phyloP scores from a whole-genome alignment of 2,797 vertebrate genomes.

The Oryzias sinensis region DNA sequence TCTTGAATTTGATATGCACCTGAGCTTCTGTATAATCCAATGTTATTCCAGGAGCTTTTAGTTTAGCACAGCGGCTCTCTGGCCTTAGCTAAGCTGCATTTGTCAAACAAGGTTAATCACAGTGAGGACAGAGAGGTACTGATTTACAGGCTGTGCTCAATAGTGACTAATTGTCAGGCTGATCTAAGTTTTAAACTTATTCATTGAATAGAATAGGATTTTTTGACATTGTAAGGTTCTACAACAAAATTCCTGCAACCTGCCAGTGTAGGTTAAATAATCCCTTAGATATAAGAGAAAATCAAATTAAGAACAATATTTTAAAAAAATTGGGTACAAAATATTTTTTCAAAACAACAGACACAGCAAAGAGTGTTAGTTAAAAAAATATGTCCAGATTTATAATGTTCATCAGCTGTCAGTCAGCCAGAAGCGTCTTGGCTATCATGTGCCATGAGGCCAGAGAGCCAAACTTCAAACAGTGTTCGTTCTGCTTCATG shows the following conservation, averaged over 20 bases:
- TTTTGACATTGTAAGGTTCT: too few relatives aligned
- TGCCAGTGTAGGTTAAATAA: too few relatives aligned
- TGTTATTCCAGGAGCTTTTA: constrained; percentile 65
- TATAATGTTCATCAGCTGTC: constrained; percentile 1
- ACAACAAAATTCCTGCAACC: too few relatives aligned
- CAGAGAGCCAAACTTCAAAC: constrained; percentile 68
- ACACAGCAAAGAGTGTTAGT: too few relatives aligned
- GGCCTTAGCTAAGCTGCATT: constrained; percentile 65
- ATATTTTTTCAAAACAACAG: too few relatives aligned
- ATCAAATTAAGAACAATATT: too few relatives aligned
- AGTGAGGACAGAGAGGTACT: constrained; percentile 46
- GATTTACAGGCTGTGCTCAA: constrained; percentile 56
- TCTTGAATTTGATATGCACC: constrained; percentile 70
- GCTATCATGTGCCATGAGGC: constrained; percentile 1
- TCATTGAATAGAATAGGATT: too few relatives aligned
- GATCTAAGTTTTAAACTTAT: constrained; percentile 1
- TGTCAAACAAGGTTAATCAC: constrained; percentile 74
- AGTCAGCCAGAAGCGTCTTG: constrained; percentile 54
- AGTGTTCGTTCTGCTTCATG: constrained; percentile 70
- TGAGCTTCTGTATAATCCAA: constrained; percentile 66
- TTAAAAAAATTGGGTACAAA: too few relatives aligned
- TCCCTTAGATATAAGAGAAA: too few relatives aligned
- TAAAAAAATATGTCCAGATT: too few relatives aligned
- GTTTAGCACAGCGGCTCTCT: constrained; percentile 58
- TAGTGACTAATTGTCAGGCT: constrained; percentile 15